Evolutionary conservation across 2,797 vertebrate genomes (phyloP), one percentile per base, ranked within the genome.

Genomic region (Chrysocyon brachyurus): DNA sequence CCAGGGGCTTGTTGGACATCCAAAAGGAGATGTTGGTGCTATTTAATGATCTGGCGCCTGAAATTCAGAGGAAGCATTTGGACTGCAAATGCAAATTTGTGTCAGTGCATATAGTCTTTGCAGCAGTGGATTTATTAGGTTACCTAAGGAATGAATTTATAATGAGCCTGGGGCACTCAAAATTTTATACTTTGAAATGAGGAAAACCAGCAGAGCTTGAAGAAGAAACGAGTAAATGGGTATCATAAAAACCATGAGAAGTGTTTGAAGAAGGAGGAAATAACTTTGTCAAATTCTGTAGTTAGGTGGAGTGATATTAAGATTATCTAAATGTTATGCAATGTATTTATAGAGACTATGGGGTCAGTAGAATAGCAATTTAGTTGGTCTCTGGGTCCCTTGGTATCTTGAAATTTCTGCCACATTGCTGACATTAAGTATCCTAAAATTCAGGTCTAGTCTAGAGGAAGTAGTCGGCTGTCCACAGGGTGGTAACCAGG

Each of bases 171-270:
- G 17, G 54, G 19, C 61, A 59, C 90, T 89, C 15, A 54, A 31
- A 79, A 93, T 46, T 87, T 92, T 66, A 77, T 28, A 72, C 56
- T 86, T 93, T 56, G 54, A 88, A 75, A 82, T 77, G 89, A 94
- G 61, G 40, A 78, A 86, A 96, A 73, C 22, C 66, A 87, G 64
- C 19, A 92, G 70, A 85, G 46, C 83, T 56, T 94, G 83, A 94
- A 56, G 83, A 91, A 63, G 49, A 92, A 52, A 21, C 1, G 54
- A 85, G 40, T 19, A 17, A 90, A 21, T 24, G 22, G 15, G 11
- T 68, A 40, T 70, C 22, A 73, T 64, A 89, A 66, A 94, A 92
- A 40, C 57, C 33, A 21, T 15, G 66, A 85, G 81, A 63, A 36
- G 3, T 63, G 26, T 77, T 72, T 94, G 36, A 93, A 90, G 79